phyloP scores from a whole-genome alignment of 2,797 vertebrate species.

The Phrynocephalus guinanensis region DNA sequence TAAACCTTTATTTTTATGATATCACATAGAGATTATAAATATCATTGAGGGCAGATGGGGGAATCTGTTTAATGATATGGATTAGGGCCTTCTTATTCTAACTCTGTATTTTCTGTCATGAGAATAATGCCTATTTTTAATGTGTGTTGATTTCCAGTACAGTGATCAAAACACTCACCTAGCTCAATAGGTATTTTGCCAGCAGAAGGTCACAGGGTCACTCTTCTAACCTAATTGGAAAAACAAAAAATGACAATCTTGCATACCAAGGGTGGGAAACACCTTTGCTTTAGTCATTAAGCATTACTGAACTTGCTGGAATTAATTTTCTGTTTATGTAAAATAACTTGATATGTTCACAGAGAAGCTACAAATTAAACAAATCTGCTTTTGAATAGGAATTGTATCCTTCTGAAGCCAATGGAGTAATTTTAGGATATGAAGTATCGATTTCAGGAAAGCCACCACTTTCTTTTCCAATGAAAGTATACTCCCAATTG shows the following conservation, averaged over 20 bases:
- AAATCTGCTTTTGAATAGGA: constrained; percentile 76
- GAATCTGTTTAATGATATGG: not conserved
- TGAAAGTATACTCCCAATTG: constrained; percentile 52
- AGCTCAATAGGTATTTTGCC: not conserved
- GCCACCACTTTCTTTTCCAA: constrained; percentile 36
- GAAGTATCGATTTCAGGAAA: constrained; percentile 73
- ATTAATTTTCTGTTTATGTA: not conserved
- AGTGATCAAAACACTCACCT: not conserved
- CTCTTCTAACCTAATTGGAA: not conserved
- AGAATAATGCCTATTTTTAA: not conserved
- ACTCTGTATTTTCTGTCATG: not conserved
- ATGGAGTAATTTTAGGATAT: constrained; percentile 85
- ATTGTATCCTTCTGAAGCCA: constrained; percentile 77
- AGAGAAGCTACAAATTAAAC: constrained; percentile 12
- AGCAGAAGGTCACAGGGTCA: not conserved
- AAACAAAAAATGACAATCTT: not conserved
- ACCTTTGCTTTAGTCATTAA: not conserved
- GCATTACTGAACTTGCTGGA: not conserved
- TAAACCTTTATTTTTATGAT: not conserved
- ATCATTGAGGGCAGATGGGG: not conserved
- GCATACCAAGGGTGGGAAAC: not conserved
- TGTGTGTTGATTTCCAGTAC: not conserved
- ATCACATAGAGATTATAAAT: not conserved
- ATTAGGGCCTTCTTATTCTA: not conserved
- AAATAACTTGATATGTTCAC: not conserved